Conservation (phyloP, 2,888 invertebrate genomes). For the Priocnemis perturbator region DNA sequence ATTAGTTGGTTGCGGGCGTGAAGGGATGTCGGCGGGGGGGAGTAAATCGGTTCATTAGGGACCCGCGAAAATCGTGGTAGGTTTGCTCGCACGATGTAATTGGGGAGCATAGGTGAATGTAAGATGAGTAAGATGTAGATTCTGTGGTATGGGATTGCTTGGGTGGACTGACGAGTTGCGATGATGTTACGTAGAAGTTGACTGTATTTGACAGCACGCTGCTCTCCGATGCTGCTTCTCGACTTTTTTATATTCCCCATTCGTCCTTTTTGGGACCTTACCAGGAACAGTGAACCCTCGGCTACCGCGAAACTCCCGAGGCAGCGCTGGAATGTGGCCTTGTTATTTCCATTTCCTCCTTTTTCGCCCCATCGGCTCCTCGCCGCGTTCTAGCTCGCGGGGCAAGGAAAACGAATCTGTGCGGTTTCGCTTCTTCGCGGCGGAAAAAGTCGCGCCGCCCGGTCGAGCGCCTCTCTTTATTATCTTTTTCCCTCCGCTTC, state of each 20-base stretch:
- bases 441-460: slow-evolving; percentile 16
- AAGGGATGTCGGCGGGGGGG: no score
- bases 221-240: no score
- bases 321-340: slow-evolving; percentile 25
- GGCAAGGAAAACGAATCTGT: slow-evolving; percentile 39
- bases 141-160: no score
- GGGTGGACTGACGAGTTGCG: no score
- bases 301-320: slow-evolving; percentile 22
- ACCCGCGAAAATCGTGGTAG: no score
- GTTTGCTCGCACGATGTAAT: no score
- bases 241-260: no score
- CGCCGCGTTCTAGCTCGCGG: slow-evolving; percentile 14
- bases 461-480: slow-evolving; percentile 30
- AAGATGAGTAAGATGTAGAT: not conserved
- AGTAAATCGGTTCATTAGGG: no score
- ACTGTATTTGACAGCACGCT: no score
- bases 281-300: slow-evolving; percentile 19
- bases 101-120: not conserved
- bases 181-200: no score
- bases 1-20: no score
- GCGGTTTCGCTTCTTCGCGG: slow-evolving; percentile 33
- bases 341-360: slow-evolving; percentile 31
- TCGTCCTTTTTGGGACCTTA: no score
- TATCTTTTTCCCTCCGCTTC: slow-evolving; percentile 22
- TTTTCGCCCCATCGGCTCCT: slow-evolving; percentile 22